phyloP scores from a whole-genome alignment of 2,113 vertebrate genomes.

The Ondatra zibethicus region DNA sequence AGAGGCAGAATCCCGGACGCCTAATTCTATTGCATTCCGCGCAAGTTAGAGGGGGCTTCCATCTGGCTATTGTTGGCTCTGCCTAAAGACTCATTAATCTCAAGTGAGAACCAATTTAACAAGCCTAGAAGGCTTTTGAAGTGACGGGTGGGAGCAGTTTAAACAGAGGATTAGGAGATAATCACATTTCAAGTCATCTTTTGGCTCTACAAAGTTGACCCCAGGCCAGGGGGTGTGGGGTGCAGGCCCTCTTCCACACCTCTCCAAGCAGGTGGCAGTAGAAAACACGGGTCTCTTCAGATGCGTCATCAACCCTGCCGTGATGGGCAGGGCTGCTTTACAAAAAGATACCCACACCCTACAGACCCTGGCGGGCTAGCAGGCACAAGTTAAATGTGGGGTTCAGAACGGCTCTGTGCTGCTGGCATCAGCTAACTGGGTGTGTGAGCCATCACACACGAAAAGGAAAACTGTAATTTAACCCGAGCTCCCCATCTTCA shows the following conservation, averaged over 20 bases:
- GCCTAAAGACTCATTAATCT: conserved; percentile 80
- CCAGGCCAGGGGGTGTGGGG: conserved; percentile 33
- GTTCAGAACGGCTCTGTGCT: neutral
- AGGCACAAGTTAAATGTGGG: neutral
- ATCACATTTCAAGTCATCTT: conserved; percentile 75
- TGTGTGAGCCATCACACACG: neutral
- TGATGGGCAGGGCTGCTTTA: neutral
- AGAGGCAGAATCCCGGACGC: conserved; percentile 44
- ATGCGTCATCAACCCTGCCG: neutral
- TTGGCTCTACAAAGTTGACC: conserved; percentile 66
- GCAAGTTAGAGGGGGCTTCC: conserved; percentile 50
- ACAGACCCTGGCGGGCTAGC: rapidly evolving
- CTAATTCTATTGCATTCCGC: conserved; percentile 12
- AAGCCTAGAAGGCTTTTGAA: conserved; percentile 75
- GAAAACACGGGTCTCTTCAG: neutral
- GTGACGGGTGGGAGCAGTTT: conserved; percentile 66
- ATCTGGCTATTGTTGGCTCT: conserved; percentile 67
- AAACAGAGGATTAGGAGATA: conserved; percentile 76
- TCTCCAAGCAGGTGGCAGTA: neutral
- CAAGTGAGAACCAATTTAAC: conserved; percentile 72
- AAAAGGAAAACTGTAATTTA: neutral
- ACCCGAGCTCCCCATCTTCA: neutral
- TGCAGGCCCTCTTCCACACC: neutral
- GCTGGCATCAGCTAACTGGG: neutral
- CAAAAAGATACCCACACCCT: neutral